Evolutionary conservation across 2,113 vertebrate genomes (phyloP), one percentile per base, ranked within the genome.

Genomic region (Ardeotis arabs): DNA sequence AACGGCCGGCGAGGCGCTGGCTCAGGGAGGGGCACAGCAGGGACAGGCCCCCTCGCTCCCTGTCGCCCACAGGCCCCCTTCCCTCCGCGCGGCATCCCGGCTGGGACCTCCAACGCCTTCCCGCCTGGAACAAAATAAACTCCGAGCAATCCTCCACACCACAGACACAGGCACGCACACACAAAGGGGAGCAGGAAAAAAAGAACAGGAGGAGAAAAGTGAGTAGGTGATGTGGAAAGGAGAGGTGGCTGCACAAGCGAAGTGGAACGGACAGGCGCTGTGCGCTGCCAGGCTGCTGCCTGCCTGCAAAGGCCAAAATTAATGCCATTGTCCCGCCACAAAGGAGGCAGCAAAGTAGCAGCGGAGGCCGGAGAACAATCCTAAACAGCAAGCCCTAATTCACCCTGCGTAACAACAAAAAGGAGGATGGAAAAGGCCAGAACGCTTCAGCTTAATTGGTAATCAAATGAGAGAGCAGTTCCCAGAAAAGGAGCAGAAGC

Each of bases 311-410:
- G 98, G 98, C 98, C 98, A 98, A 98, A 98, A 98, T 98, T 98
- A 98, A 98, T 98, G 97, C 98, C 97, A 98, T 98, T 99, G 98
- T 99, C 94, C 96, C 93, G 94, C 95, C 97, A 99, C 98, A 99
- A 98, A 98, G 97, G 98, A 84, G 96, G 98, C 97, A 96, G 98
- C 97, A 97, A 98, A 98, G 98, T 98, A 98, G 98, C 98, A 98
- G 97, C 96, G 89, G 95, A 98, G 97, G 97, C 97, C 96, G 97
- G 97, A 89, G 93, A 95, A 95, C 90, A 93, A 95, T 78, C 85
- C 80, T 56, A n/a, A 93, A 83, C 84, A 78, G 69, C 72, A 73
- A 87, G 96, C 80, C 82, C 52, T 84, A 79, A 92, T 93, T 96
- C 96, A 95, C 49, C 86, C 94, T 89, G 76, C 53, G 0, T 45